Evolutionary conservation across 2,888 invertebrate species (phyloP), one percentile per base, ranked within the genome.

Genomic region (Pachydiplax longipennis): DNA sequence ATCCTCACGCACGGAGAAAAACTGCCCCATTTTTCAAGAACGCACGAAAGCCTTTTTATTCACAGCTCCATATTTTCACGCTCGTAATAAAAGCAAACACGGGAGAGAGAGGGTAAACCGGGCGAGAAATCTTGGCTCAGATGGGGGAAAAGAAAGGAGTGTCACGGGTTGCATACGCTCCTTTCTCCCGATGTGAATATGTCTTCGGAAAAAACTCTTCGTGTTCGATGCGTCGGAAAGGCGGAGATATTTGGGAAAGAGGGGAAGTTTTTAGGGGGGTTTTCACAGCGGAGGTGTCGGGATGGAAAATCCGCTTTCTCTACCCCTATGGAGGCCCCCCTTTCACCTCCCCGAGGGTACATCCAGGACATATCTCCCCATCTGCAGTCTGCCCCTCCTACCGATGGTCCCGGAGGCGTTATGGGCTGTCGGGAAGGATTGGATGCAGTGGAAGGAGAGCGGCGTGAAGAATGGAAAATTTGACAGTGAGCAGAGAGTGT

Each of bases 231-330:
- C 25, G 35, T 83, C 35, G 35, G 35, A 58, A 31, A 31, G 82
- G 58, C 6, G 58, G 73, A 73, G 73, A 73, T 12, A 73, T 25
- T 31, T 5, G 35, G 40, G 22, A 13, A 18, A 35, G 80, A 80
- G 40, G 22, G 40, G 40, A 15, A 81, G 22, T n/a, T n/a, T n/a
- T 81, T 31, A n/a, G 37, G 61, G 87, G 61, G 61, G 58, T 87
- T 87, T 61, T 87, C 87, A 87, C 87, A 87, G 58, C 87, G 40
- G 65, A 87, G 87, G 87, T 87, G 87, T 87, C 87, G 87, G 87
- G 37, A 37, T 37, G 87, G 87, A 87, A 87, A 87, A 87, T 87
- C 87, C 87, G 87, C 87, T 87, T 87, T 87, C 87, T 61, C 61
- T 40, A 35, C 58, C 87, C 87, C 37, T 22, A 58, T 22, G 37